phyloP scores from a whole-genome alignment of 2,113 vertebrate genomes.

The Heptranchias perlo region DNA sequence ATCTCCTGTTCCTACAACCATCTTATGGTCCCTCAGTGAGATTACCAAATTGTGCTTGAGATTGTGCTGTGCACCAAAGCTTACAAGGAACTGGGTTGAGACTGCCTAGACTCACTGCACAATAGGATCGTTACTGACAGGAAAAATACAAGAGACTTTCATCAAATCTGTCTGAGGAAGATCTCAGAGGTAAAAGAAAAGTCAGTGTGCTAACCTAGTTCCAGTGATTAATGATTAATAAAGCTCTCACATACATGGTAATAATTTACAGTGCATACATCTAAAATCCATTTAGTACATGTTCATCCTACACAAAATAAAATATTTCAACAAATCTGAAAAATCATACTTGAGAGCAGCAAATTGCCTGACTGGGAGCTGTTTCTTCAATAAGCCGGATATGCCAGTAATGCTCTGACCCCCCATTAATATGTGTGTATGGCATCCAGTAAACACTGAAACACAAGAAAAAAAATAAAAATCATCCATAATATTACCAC shows the following conservation, averaged over 20 bases:
- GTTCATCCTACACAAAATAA: not conserved
- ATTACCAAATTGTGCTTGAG: not conserved
- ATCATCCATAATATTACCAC: not conserved
- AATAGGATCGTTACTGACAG: not conserved
- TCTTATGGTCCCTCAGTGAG: not conserved
- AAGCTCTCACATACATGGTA: not conserved
- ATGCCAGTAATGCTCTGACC: slow-evolving; percentile 21
- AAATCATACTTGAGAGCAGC: slow-evolving; percentile 53
- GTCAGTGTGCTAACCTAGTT: not conserved
- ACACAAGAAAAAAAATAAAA: not conserved
- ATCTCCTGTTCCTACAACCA: not conserved
- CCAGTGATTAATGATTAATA: not conserved
- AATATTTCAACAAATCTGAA: slow-evolving; percentile 41
- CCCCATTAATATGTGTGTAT: slow-evolving; percentile 46
- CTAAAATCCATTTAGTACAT: not conserved
- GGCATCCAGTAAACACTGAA: slow-evolving; percentile 54
- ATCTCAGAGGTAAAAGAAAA: not conserved
- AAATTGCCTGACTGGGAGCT: slow-evolving; percentile 46
- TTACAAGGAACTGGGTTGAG: too few relatives aligned
- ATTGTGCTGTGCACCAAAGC: not conserved
- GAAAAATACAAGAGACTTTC: not conserved
- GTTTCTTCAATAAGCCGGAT: slow-evolving; percentile 36
- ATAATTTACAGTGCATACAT: not conserved
- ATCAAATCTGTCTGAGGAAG: not conserved
- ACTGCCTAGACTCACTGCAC: too few relatives aligned